Base-by-base conservation (phyloP, 2,113 vertebrate species). In the Melanostigma gelatinosum region DNA sequence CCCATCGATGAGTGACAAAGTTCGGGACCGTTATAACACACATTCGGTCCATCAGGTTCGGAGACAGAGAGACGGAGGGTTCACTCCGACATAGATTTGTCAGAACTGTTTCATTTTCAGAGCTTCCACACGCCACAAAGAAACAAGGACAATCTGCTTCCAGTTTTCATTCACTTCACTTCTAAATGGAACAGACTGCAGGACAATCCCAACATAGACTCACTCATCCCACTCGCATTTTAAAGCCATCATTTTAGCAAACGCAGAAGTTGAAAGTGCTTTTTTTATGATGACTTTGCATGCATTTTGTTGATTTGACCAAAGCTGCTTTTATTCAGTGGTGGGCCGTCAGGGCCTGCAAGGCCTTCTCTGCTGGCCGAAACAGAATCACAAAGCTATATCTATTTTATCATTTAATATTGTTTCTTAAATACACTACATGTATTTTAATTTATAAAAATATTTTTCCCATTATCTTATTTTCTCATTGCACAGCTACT, bases 211-310 rank as follows among this genome's bases (percentile, higher is more conserved):
- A 52, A 24, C 36, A 9, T 38, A 50, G 72, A 80, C 61, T 54
- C 71, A 73, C 13, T 64, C 80, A 65, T 85, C 79, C 77, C 79
- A 34, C 63, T 74, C 48, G 8, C 70, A 68, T 67, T 54, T 68
- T 22, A 67, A 76, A 83, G 76, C 76, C 78, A 57, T 77, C 46
- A 86, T 87, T 87, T 87, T n/a, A 76, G 79, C 72, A 63, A 76
- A 79, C 68, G 63, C 79, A 79, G 67, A 55, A 69, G 48, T 69
- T 38, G 27, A 82, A 71, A 79, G 15, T 20, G 46, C 34, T 34
- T 54, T 74, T 82, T 36, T 62, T 73, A 29, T 27, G 55, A 58
- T 88, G 83, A 75, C 66, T 82, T 40, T 73, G 71, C 72, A 71
- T 65, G 27, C 29, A 20, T 61, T 32, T 62, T 15, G 57, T 85